Percentiles rank a stretch among this genome's conserved stretches.
Conservation (phyloP, 2,888 invertebrate species). For the Lepeophtheirus nordmannii region DNA sequence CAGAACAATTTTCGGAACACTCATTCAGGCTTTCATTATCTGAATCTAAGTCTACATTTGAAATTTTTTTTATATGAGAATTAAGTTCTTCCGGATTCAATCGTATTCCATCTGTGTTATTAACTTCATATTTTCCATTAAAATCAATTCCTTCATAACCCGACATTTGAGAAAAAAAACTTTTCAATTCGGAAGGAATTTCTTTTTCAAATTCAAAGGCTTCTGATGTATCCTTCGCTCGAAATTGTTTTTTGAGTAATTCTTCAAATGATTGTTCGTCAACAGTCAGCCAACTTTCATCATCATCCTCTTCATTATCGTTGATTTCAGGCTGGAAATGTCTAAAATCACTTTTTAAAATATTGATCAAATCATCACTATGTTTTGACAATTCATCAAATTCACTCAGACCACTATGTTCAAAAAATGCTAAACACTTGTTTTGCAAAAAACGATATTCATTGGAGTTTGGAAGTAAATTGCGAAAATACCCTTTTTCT, state of each 20-base stretch:
- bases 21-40: not conserved
- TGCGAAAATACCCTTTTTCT: not conserved
- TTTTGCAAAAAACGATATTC: not conserved
- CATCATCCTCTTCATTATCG: not conserved
- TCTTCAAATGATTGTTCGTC: conserved; percentile 14
- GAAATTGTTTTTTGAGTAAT: conserved; percentile 1
- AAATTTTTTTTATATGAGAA: not conserved
- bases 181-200: conserved; percentile 14
- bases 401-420: not conserved
- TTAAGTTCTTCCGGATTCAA: not conserved
- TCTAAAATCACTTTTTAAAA: not conserved
- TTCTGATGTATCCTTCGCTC: not conserved
- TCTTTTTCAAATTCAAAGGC: not conserved
- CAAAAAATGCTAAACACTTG: not conserved
- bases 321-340: not conserved
- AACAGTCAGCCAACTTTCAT: conserved; percentile 17
- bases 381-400: not conserved
- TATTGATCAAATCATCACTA: not conserved
- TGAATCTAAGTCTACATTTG: not conserved
- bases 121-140: not conserved
- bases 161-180: conserved; percentile 7
- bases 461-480: not conserved
- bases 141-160: conserved; percentile 19
- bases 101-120: not conserved
- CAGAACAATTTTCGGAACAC: not conserved